Base-by-base conservation (phyloP, 92 coral and sea anemone genomes). In the Nematostella vectensis region DNA sequence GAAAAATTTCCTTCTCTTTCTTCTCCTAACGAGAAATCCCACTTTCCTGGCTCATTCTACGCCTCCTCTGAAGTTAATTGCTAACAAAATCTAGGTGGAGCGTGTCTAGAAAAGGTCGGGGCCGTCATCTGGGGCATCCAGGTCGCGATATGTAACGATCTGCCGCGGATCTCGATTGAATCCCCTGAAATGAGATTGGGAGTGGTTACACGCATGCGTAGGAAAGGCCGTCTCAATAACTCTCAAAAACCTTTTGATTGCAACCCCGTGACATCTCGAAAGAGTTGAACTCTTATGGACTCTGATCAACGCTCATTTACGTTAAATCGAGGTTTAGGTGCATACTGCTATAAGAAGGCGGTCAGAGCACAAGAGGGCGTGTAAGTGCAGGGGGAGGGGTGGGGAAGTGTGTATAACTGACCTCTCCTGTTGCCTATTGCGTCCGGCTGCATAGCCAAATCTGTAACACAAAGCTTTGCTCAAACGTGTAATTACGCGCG, bases 81-180 rank as follows among this genome's bases (percentile, higher is more conserved):
- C n/a, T n/a, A n/a, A n/a, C n/a, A n/a, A n/a, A n/a, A n/a, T n/a
- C n/a, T n/a, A n/a, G n/a, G n/a, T 33, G 8, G 40, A 33, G 40
- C 8, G 6, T 6, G 6, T 33, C 40, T 40, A 79, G 27, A 79
- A 79, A 51, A 70, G 56, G 18, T 79, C 85, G 0, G 67, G n/a
- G n/a, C n/a, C 63, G 27, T 89, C 97, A 20, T 87, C 97, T 2
- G 97, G 97, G 11, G 97, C 97, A 61, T 89, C 97, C 8, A 89
- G 70, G 76, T 89, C 97, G 31, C 77, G 52, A 74, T 89, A 89
- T 72, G 85, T 87, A 1, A 89, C 79, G 57, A 89, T 81, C 65
- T 74, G 95, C 55, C 97, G 64, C 24, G 95, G 87, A 27, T 89
- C 97, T 4, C 95, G 81, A 39, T 76, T 83, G 42, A 69, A 75